Evolutionary conservation across 2,113 vertebrate species (phyloP).

Genomic region (Campylomormyrus tamandua): DNA sequence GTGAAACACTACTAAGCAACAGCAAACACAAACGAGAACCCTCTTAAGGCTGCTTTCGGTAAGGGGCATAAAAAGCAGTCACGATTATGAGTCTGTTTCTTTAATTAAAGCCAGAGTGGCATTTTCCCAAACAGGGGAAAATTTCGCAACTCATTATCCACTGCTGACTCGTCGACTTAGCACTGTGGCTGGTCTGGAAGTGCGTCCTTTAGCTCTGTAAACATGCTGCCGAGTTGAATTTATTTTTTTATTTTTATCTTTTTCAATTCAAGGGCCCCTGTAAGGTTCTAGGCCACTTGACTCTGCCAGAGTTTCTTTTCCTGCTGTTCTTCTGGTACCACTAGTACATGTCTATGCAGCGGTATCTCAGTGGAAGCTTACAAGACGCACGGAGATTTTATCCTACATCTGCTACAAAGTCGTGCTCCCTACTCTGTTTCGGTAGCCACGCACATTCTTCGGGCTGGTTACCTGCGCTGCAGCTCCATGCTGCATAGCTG

Average conservation of each 20-base stretch:
- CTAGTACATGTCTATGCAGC: background rate
- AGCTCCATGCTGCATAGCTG: background rate
- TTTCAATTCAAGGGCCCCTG: background rate
- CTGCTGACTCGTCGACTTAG: background rate
- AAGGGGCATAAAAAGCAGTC: background rate
- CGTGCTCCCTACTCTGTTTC: background rate
- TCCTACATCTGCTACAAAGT: background rate
- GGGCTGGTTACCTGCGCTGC: background rate
- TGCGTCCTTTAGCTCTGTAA: background rate
- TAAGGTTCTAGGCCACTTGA: background rate
- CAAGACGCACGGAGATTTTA: background rate
- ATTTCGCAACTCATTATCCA: background rate
- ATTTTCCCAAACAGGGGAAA: background rate
- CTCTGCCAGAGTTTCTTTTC: background rate
- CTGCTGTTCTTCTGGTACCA: background rate
- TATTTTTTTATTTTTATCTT: background rate
- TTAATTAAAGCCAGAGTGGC: conserved; percentile 1
- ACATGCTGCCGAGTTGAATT: background rate
- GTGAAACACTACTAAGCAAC: background rate
- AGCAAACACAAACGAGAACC: background rate
- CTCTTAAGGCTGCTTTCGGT: background rate
- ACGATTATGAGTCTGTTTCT: background rate
- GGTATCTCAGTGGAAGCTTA: background rate
- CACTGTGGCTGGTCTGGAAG: background rate
- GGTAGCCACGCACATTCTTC: background rate